A percentile compares a stretch with the other conserved stretches of the same genome.
These are phyloP conservation scores for Bicyclus anynana DNA, from an alignment of 1,140 invertebrate species.

Conservation along the genomic window DNA sequence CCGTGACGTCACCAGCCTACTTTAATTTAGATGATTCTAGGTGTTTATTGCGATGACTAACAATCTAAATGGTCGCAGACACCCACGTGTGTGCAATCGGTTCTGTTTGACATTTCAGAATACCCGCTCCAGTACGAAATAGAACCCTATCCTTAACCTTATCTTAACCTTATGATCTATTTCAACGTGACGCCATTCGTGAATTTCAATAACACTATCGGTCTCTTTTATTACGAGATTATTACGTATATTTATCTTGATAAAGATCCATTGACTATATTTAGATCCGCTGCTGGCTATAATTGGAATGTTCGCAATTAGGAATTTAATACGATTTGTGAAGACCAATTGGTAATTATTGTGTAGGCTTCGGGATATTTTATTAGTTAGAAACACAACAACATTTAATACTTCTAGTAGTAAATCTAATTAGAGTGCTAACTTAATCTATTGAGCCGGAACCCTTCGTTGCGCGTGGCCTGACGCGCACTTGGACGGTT, in stretches of 20 bases:
- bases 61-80: constrained; percentile 47
- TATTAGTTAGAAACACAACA: too few species aligned
- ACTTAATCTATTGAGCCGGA: too few species aligned
- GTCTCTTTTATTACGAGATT: background rate
- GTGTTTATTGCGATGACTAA: constrained; percentile 66
- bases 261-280: constrained; percentile 5
- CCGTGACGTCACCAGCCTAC: constrained; percentile 47
- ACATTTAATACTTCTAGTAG: too few species aligned
- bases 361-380: too few species aligned
- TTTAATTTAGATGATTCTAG: constrained; percentile 60
- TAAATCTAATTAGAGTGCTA: too few species aligned
- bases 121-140: constrained; percentile 26
- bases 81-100: constrained; percentile 54
- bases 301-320: constrained; percentile 4
- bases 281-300: background rate
- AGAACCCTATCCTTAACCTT: constrained; percentile 11
- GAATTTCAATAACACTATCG: constrained; percentile 9
- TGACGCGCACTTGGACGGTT: too few species aligned
- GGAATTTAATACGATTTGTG: background rate
- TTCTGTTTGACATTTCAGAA: constrained; percentile 51
- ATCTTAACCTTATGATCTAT: constrained; percentile 12
- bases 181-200: background rate
- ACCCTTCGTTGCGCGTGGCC: too few species aligned
- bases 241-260: background rate
- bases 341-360: background rate